These are phyloP conservation scores for Orthonychiurus folsomi DNA, from an alignment of 2,888 invertebrate genomes.

Conservation along the genomic window DNA sequence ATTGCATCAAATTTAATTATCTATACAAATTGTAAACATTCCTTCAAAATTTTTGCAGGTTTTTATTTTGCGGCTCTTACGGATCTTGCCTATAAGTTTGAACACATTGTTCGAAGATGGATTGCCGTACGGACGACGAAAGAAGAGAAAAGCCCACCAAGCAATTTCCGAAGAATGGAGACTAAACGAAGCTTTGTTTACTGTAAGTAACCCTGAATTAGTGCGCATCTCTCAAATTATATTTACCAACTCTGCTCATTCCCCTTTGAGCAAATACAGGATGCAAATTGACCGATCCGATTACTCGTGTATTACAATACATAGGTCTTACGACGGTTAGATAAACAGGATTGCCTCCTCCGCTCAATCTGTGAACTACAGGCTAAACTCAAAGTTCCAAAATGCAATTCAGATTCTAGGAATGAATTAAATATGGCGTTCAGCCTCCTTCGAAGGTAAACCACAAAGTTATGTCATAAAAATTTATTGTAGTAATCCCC, in stretches of 20 bases:
- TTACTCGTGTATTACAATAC: not conserved
- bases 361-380: not conserved
- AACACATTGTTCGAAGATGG: slow-evolving; percentile 26
- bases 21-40: not conserved
- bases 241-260: not conserved
- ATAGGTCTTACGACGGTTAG: not conserved
- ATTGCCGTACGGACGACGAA: not conserved
- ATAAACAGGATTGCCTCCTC: not conserved
- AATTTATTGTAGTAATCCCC: no score
- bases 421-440: no score
- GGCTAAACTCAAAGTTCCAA: no score
- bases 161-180: not conserved
- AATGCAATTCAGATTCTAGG: no score
- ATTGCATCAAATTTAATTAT: not conserved
- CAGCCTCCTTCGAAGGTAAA: no score
- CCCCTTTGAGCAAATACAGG: not conserved
- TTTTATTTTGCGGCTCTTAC: slow-evolving; percentile 21
- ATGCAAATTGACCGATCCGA: not conserved
- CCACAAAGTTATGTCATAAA: no score
- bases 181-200: not conserved
- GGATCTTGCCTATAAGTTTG: slow-evolving; percentile 26
- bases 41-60: slow-evolving; percentile 16
- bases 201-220: not conserved
- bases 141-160: not conserved
- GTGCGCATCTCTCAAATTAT: not conserved